A percentile compares a stretch with the other conserved stretches of the same genome.
phyloP scores from a whole-genome alignment of 1,140 invertebrate genomes.

The Prorops nasuta region DNA sequence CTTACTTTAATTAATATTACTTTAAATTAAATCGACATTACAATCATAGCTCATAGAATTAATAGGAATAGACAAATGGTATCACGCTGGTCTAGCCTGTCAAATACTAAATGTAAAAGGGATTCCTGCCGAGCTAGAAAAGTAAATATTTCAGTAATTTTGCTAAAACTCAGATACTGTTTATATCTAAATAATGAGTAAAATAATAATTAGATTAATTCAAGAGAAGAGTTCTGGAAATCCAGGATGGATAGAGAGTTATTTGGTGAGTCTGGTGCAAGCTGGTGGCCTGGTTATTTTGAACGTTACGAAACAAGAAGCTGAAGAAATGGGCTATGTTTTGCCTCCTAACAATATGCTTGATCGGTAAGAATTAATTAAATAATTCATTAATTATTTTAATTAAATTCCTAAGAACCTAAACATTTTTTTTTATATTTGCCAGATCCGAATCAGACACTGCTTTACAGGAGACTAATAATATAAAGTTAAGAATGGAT shows the following conservation, averaged over 20 bases:
- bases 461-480: too few species aligned
- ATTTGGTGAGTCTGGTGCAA: slow-evolving; percentile 61
- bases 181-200: neutral
- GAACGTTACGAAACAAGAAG: slow-evolving; percentile 39
- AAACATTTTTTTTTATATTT: too few species aligned
- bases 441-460: too few species aligned
- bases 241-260: slow-evolving; percentile 67
- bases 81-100: slow-evolving; percentile 61
- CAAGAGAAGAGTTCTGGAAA: slow-evolving; percentile 61
- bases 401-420: neutral
- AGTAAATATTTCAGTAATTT: slow-evolving; percentile 38
- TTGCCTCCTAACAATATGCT: slow-evolving; percentile 46
- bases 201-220: slow-evolving; percentile 57
- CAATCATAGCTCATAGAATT: slow-evolving; percentile 36
- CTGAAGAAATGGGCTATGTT: slow-evolving; percentile 47
- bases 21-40: neutral
- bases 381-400: slow-evolving; percentile 6
- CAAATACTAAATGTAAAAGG: slow-evolving; percentile 62
- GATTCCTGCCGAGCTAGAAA: slow-evolving; percentile 63
- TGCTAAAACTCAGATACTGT: neutral
- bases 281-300: slow-evolving; percentile 51
- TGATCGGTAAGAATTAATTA: slow-evolving; percentile 47
- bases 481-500: too few species aligned
- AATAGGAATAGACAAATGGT: slow-evolving; percentile 56
- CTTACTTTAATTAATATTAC: neutral